Evolutionary conservation across 2,113 vertebrate genomes (phyloP).

Genomic region (Atherinomorus stipes): DNA sequence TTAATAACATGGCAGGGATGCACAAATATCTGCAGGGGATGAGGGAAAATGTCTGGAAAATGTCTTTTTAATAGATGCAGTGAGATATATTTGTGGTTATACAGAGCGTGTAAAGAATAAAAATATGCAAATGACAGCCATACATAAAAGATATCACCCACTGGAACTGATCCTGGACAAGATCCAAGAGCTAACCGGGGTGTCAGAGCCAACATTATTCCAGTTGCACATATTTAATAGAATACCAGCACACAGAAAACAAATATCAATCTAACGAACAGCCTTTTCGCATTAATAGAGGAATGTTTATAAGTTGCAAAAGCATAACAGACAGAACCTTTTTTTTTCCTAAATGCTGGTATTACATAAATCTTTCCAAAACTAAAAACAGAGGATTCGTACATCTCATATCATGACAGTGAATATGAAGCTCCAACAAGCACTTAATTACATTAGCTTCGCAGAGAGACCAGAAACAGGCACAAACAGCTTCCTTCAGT

Average conservation of each 20-base stretch:
- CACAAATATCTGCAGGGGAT: conserved; percentile 31
- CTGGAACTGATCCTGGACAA: conserved; percentile 28
- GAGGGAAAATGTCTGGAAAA: conserved; percentile 33
- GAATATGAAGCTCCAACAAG: neutral
- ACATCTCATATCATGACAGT: neutral
- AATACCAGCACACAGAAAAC: conserved; percentile 25
- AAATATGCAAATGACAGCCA: conserved; percentile 27
- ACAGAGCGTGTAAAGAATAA: conserved; percentile 8
- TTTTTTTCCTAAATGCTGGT: conserved; percentile 2
- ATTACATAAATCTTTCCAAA: conserved; percentile 3
- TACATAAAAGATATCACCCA: conserved; percentile 33
- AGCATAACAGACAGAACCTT: conserved; percentile 3
- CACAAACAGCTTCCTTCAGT: neutral
- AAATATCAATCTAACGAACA: conserved; percentile 20
- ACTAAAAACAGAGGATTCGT: neutral
- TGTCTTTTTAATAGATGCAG: conserved; percentile 44
- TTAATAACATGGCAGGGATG: conserved; percentile 31
- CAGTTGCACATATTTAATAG: conserved; percentile 1
- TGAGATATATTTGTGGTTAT: conserved; percentile 28
- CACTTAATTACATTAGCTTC: neutral
- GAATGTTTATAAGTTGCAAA: conserved; percentile 16
- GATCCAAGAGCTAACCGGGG: conserved; percentile 15
- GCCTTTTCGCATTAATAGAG: conserved; percentile 7
- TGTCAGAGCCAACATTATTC: conserved; percentile 33
- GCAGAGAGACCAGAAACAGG: neutral